phyloP scores from a whole-genome alignment of 2,113 vertebrate species.

The Antigone vipio region DNA sequence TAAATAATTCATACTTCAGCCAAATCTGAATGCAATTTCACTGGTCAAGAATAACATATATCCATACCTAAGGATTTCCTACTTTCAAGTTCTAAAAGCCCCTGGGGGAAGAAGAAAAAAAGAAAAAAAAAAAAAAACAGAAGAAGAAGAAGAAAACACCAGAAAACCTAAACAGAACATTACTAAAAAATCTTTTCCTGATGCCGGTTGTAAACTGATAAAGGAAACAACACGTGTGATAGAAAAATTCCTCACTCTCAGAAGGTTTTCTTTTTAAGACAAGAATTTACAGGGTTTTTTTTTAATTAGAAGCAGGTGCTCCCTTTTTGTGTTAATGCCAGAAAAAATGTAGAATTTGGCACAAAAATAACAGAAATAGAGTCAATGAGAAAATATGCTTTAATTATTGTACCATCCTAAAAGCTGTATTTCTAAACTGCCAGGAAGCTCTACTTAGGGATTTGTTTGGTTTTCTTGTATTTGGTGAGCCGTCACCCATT shows the following conservation, averaged over 20 bases:
- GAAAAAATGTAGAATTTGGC: not conserved
- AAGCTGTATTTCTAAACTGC: not conserved
- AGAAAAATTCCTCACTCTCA: not conserved
- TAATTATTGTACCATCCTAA: not conserved
- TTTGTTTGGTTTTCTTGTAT: not conserved
- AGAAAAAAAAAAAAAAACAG: not conserved
- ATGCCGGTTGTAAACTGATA: not conserved
- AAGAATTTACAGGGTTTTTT: not conserved
- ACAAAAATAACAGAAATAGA: not conserved
- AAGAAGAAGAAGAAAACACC: not conserved
- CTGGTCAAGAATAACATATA: not conserved
- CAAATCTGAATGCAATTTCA: not conserved
- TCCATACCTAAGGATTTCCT: not conserved
- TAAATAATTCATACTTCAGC: not conserved
- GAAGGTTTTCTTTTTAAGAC: not conserved
- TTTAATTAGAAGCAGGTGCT: not conserved
- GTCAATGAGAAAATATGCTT: not conserved
- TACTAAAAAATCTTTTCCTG: not conserved
- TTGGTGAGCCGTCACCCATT: not conserved
- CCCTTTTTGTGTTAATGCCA: not conserved
- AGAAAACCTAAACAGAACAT: not conserved
- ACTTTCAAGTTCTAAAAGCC: not conserved
- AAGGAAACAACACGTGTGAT: not conserved
- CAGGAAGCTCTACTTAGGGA: not conserved
- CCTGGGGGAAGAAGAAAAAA: not conserved